These are phyloP conservation scores for Desmodus rotundus DNA, from an alignment of 2,113 vertebrate species.

Conservation along the genomic window DNA sequence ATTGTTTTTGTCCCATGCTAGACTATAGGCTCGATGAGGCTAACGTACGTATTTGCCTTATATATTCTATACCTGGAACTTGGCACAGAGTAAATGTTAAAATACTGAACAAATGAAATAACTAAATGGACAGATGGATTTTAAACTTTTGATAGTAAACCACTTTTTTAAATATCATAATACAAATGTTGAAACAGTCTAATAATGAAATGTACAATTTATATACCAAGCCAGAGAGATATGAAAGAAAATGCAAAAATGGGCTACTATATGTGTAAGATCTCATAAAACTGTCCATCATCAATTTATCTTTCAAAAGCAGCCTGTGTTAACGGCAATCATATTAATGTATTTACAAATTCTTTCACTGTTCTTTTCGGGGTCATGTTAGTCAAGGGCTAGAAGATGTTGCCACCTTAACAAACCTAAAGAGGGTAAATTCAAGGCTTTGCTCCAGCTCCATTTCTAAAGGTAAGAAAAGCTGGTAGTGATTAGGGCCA, in stretches of 20 bases:
- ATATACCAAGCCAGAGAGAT: background rate
- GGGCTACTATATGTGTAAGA: background rate
- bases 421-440: background rate
- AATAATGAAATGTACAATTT: background rate
- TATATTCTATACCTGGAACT: background rate
- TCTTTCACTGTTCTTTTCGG: background rate
- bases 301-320: background rate
- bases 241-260: background rate
- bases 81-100: background rate
- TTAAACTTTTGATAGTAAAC: background rate
- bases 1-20: background rate
- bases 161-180: background rate
- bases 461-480: background rate
- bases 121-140: background rate
- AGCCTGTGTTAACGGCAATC: background rate
- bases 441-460: background rate
- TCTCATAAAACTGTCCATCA: background rate
- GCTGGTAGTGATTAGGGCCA: background rate
- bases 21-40: background rate
- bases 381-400: background rate
- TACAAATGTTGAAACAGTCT: background rate
- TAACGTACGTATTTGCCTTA: background rate
- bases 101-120: background rate
- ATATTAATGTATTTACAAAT: background rate
- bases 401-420: background rate